Base-by-base conservation (phyloP, 2,113 vertebrate genomes). In the Rhodinocichla rosea region DNA sequence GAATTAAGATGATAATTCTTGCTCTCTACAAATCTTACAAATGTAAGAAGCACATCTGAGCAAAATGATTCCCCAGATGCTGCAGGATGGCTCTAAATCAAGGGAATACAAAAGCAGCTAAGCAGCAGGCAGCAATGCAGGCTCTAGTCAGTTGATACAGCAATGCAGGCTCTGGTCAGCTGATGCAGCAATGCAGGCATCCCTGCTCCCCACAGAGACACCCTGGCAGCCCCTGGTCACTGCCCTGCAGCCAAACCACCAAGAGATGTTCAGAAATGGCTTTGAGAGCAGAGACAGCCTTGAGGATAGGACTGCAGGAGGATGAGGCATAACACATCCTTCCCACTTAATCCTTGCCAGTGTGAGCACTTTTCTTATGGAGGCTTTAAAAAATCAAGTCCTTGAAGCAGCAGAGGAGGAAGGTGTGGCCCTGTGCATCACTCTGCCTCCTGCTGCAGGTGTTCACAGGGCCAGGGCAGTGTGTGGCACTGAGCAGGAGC, bases 381-480 rank as follows among this genome's bases (percentile, higher is more conserved):
- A 9, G 33, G 55, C 42, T 59, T 79, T 24, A 7, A 28, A 68
- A 62, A 42, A 12, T 3, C 4, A 20, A 87, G 30, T 3, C 11
- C 57, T 79, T 60, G 53, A 45, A 13, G 1, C 18, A 47, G 13
- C 32, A 32, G 35, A 60, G 47, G 15, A 70, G 59, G 33, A 45
- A 4, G 10, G 15, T 21, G 40, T 44, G 18, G 11, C 53, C 35
- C 50, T 6, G 32, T 11, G 14, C 2, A 2, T 4, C 7, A 5
- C 44, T 32, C 75, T 73, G 55, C 27, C 14, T 7, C 42, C 65
- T 42, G 42, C 74, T 52, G 70, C 10, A 62, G 67, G 0, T 1
- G 26, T 6, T 1, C 5, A 13, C 8, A 57, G 59, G 0, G 22
- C 35, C 21, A 30, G 13, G 44, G 33, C 1, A 1, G 59, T 0